phyloP scores from a whole-genome alignment of 2,888 invertebrate species.

The Tachina lurida region DNA sequence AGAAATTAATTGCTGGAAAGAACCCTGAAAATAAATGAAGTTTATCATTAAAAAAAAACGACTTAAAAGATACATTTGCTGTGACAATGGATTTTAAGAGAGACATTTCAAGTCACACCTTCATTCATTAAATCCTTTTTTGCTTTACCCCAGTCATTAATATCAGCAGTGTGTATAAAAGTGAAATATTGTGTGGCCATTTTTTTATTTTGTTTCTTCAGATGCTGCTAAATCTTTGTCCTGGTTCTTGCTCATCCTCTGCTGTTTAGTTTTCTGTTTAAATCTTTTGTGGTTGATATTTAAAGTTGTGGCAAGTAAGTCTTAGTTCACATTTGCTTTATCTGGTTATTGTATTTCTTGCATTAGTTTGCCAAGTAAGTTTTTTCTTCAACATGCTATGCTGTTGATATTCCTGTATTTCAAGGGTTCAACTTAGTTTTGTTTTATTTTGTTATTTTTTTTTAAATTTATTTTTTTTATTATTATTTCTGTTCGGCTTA shows the following conservation, averaged over 20 bases:
- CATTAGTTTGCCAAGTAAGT: constrained; percentile 16
- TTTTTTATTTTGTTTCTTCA: neutral
- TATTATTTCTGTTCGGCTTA: constrained; percentile 7
- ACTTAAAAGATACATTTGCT: neutral
- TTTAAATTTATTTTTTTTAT: neutral
- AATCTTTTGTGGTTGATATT: constrained; percentile 40
- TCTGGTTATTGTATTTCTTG: constrained; percentile 25
- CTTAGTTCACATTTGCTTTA: constrained; percentile 19
- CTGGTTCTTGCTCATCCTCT: neutral
- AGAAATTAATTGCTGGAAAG: constrained; percentile 34
- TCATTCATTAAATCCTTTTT: neutral
- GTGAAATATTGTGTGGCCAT: constrained; percentile 9
- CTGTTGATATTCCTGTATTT: neutral
- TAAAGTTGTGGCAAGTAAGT: constrained; percentile 36
- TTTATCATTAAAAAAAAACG: neutral
- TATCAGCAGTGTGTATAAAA: constrained; percentile 30
- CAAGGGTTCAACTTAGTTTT: neutral
- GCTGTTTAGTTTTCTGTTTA: neutral
- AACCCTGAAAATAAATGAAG: neutral
- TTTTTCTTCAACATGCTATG: neutral
- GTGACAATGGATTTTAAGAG: neutral
- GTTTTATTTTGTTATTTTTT: neutral
- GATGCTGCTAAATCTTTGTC: neutral
- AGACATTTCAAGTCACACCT: constrained; percentile 20
- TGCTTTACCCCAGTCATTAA: constrained; percentile 33